Conservation (phyloP, 2,797 vertebrate genomes). For the Lithobates pipiens region DNA sequence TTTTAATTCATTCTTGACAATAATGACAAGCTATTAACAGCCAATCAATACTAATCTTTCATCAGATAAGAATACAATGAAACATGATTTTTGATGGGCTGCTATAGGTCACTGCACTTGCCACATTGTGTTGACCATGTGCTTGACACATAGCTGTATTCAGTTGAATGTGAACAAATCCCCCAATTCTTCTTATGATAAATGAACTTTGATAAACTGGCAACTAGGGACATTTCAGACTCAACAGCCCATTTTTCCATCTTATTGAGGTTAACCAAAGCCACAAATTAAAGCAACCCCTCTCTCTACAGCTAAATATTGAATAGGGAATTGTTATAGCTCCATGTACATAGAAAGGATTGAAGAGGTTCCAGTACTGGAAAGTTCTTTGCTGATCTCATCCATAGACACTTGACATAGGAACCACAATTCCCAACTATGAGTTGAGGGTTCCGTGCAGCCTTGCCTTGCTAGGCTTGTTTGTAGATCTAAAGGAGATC, state of each 20-base stretch:
- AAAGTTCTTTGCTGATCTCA: background rate
- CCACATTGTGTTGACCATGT: background rate
- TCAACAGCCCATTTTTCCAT: background rate
- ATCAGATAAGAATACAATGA: background rate
- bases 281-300: constrained; percentile 3
- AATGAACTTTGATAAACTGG: background rate
- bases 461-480: no score
- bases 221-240: background rate
- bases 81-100: background rate
- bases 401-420: background rate
- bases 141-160: background rate
- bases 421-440: no score
- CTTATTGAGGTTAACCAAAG: constrained; percentile 35
- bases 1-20: no score
- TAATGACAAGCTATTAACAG: no score
- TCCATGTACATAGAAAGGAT: background rate
- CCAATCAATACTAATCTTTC: background rate
- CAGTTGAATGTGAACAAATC: background rate
- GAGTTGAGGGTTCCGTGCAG: no score
- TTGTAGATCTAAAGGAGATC: no score
- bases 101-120: background rate
- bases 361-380: background rate
- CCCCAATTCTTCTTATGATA: background rate
- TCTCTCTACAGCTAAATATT: background rate
- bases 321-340: background rate